Percentiles rank a stretch among this genome's conserved stretches.
Conservation (phyloP, 2,113 vertebrate species). For the Chiloscyllium plagiosum region DNA sequence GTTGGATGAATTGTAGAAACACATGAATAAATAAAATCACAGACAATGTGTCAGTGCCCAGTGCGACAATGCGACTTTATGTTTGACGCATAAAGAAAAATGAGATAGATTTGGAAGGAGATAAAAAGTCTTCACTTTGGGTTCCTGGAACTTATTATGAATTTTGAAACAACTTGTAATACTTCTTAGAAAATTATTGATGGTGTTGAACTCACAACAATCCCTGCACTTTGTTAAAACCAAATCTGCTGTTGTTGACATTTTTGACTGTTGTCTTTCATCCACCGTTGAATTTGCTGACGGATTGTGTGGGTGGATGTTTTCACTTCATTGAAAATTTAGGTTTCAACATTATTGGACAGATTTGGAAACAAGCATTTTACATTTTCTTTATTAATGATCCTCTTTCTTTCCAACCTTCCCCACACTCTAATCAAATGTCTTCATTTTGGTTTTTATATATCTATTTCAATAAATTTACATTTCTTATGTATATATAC, state of each 20-base stretch:
- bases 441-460: not conserved
- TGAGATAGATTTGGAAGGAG: not conserved
- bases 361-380: slow-evolving; percentile 14
- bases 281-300: not conserved
- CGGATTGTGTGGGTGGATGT: not conserved
- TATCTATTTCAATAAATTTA: not conserved
- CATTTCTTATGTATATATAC: no score
- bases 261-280: not conserved
- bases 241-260: not conserved
- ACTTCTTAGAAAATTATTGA: slow-evolving; percentile 6
- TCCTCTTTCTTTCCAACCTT: not conserved
- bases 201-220: not conserved
- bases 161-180: not conserved
- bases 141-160: not conserved
- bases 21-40: not conserved
- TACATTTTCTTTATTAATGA: not conserved
- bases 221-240: not conserved
- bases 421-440: no score
- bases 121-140: not conserved
- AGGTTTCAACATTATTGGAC: not conserved
- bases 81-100: not conserved
- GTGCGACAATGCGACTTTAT: not conserved
- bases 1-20: not conserved
- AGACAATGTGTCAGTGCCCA: not conserved
- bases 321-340: not conserved